Evolutionary conservation across 2,797 vertebrate genomes (phyloP).

Genomic region (Myripristis murdjan): DNA sequence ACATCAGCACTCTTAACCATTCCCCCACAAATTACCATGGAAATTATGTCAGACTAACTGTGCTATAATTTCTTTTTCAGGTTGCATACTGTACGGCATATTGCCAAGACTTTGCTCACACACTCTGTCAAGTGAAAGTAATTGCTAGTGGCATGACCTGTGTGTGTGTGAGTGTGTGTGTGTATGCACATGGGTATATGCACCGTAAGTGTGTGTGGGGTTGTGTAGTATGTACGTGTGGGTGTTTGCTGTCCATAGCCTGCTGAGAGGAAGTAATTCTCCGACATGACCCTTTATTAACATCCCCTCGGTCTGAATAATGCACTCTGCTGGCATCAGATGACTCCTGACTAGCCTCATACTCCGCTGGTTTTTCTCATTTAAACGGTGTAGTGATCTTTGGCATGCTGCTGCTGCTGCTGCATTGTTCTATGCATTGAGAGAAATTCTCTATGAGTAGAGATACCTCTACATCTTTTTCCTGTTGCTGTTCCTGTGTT

Average conservation of each 20-base stretch:
- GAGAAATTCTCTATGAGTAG: not conserved
- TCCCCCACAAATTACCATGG: conserved; percentile 23
- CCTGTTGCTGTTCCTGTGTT: too few species aligned
- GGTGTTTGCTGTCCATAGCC: conserved; percentile 39
- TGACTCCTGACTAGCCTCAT: conserved; percentile 42
- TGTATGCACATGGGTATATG: conserved; percentile 8
- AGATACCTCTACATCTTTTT: not conserved
- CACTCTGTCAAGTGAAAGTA: conserved; percentile 39
- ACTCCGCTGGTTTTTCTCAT: conserved; percentile 34
- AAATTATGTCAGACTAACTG: conserved; percentile 44
- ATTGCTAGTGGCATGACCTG: conserved; percentile 25
- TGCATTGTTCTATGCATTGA: conserved; percentile 9
- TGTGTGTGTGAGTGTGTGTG: conserved; percentile 8
- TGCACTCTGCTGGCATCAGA: conserved; percentile 37
- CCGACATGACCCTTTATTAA: conserved; percentile 52
- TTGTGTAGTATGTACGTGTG: conserved; percentile 18
- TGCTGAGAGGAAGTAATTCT: conserved; percentile 45
- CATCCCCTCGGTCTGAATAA: conserved; percentile 47
- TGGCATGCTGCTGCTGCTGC: conserved; percentile 12
- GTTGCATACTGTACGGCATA: conserved; percentile 11
- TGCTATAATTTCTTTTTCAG: conserved; percentile 33
- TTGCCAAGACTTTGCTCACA: conserved; percentile 31
- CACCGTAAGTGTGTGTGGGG: conserved; percentile 7
- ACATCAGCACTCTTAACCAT: conserved; percentile 10
- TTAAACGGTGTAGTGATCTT: conserved; percentile 22